Conservation (phyloP, 2,113 vertebrate genomes). For the Prolemur simus region DNA sequence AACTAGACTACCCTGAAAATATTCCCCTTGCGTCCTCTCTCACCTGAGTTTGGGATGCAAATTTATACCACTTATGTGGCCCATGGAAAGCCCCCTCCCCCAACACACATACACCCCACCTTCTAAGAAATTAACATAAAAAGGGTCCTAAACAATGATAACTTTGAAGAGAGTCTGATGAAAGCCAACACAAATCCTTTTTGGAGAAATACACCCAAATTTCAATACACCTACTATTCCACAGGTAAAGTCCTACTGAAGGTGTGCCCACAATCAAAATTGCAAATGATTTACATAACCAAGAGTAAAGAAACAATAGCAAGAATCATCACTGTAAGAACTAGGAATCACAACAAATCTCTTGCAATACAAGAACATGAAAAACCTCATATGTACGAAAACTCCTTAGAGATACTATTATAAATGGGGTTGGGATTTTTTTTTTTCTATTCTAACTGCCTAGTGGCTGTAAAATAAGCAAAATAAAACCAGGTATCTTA, state of each 20-base stretch:
- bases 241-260: not conserved
- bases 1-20: not conserved
- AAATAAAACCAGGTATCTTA: not conserved
- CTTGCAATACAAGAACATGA: not conserved
- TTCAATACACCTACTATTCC: not conserved
- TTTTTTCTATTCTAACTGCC: not conserved
- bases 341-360: not conserved
- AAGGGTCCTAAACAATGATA: not conserved
- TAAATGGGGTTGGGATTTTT: not conserved
- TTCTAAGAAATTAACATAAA: not conserved
- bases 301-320: not conserved
- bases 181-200: not conserved
- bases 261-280: not conserved
- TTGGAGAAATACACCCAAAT: not conserved
- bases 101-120: not conserved
- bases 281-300: not conserved
- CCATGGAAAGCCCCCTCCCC: not conserved
- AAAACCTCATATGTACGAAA: not conserved
- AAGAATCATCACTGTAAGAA: not conserved
- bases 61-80: not conserved
- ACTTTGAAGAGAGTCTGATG: not conserved
- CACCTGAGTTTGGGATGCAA: not conserved
- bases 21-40: not conserved
- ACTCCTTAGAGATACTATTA: not conserved
- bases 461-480: not conserved